Evolutionary conservation across 2,797 vertebrate genomes (phyloP).

Genomic region (Tarsius wallacei): DNA sequence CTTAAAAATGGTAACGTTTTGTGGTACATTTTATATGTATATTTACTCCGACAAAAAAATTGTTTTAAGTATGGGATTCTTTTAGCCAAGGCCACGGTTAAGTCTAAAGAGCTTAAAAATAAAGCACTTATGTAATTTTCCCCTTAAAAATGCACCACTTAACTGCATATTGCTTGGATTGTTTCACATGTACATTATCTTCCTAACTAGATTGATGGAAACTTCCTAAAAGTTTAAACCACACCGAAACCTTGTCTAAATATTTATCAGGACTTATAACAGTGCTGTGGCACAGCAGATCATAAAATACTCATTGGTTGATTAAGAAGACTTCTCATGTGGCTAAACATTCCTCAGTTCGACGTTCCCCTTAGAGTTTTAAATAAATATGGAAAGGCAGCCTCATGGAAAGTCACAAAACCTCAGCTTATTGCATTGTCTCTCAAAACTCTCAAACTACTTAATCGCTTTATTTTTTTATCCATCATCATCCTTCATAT

Average conservation of each 20-base stretch:
- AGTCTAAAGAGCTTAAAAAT: conserved; percentile 31
- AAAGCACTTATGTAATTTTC: neutral
- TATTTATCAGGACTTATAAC: neutral
- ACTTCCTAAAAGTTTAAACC: conserved; percentile 52
- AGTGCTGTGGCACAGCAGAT: neutral
- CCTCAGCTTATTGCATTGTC: neutral
- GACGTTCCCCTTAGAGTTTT: conserved; percentile 43
- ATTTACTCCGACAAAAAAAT: neutral
- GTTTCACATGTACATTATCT: neutral
- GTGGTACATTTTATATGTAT: neutral
- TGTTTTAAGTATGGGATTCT: neutral
- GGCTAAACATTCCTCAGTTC: neutral
- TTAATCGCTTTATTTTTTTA: neutral
- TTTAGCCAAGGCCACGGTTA: conserved; percentile 46
- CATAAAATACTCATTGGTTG: neutral
- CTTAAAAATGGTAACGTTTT: conserved; percentile 15
- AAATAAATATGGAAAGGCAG: neutral
- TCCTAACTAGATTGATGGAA: neutral
- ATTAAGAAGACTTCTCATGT: conserved; percentile 42
- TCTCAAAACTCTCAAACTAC: neutral
- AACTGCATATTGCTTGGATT: neutral
- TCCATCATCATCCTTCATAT: neutral
- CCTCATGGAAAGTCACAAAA: neutral
- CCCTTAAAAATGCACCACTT: neutral
- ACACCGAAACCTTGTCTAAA: neutral